Evolutionary conservation across 2,888 invertebrate genomes (phyloP), one percentile per base, ranked within the genome.

Genomic region (Bembecia ichneumoniformis): DNA sequence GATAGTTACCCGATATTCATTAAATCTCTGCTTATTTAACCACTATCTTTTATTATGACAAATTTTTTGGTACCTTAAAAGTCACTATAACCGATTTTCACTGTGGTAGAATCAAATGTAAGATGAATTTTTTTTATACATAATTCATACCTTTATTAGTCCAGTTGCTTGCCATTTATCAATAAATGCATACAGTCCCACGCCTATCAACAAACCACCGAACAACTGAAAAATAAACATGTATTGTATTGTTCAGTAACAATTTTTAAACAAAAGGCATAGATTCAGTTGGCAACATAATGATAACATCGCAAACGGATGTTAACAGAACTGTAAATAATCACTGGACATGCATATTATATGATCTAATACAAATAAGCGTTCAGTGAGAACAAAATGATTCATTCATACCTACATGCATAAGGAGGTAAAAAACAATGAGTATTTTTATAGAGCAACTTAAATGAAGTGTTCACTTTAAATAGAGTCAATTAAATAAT

Each of bases 151-250:
- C 75, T 94, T 92, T 36, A 96, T 91, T 60, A 93, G 92, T 57
- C 96, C 96, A 16, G 93, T 94, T 3, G 95, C 91, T 68, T 96
- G 94, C 92, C 95, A 96, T 89, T 97, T 97, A 68, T 97, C 97
- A 54, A 95, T 92, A 68, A 96, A 96, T 0, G 97, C 96, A 77
- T 97, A 97, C 3, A 95, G 82, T 5, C 97, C 97, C 53, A 97
- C 92, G 5, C 93, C 96, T 51, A 97, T 92, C 46, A 97, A 82
- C 10, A 95, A 80, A 20, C 96, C 95, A 51, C 97, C 97, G 62
- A 96, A 91, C 49, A 97, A 81, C 97, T 97, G 90, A 53, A 91
- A 90, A 59, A 54, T 14, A 54, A 47, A 46, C 49, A 40, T 40
- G 2, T 40, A 28, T 28, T 28, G 28, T 28, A 28, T 16, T 47